These are phyloP conservation scores for Himalopsyche tibetana DNA, from an alignment of 2,888 invertebrate genomes.

Conservation along the genomic window DNA sequence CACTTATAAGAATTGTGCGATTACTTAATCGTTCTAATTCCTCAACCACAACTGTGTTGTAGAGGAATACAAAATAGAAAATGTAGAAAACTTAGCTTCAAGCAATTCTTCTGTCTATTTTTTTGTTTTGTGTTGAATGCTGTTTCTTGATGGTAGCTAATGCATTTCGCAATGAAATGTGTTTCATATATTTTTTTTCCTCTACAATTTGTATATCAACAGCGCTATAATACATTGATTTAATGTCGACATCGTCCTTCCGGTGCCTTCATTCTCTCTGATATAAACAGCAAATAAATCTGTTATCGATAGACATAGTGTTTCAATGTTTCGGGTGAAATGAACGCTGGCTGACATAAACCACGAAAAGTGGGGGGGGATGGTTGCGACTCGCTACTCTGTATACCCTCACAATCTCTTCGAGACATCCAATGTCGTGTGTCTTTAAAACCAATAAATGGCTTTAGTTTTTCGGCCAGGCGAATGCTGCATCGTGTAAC, in stretches of 20 bases:
- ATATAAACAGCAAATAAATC: constrained; percentile 50
- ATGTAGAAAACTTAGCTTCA: too few species aligned
- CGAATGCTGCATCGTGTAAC: constrained; percentile 5
- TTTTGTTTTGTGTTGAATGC: too few species aligned
- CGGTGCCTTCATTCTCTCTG: neutral
- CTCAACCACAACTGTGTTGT: too few species aligned
- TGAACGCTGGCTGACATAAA: constrained; percentile 48
- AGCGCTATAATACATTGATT: neutral
- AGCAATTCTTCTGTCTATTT: too few species aligned
- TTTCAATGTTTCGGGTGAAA: constrained; percentile 41
- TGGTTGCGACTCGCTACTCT: too few species aligned
- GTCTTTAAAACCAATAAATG: constrained; percentile 38
- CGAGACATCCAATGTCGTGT: constrained; percentile 52
- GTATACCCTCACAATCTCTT: constrained; percentile 44
- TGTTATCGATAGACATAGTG: constrained; percentile 47
- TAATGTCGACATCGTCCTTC: constrained; percentile 21
- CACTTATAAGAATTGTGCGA: too few species aligned
- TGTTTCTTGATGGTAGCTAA: too few species aligned
- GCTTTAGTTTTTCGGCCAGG: neutral
- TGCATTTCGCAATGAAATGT: neutral
- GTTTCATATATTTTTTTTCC: neutral
- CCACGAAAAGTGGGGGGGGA: constrained; percentile 28
- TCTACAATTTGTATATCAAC: neutral
- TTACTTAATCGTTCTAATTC: too few species aligned
- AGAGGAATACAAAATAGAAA: too few species aligned